Evolutionary conservation across 2,888 invertebrate species (phyloP).

Genomic region (Galerucella calmariensis): DNA sequence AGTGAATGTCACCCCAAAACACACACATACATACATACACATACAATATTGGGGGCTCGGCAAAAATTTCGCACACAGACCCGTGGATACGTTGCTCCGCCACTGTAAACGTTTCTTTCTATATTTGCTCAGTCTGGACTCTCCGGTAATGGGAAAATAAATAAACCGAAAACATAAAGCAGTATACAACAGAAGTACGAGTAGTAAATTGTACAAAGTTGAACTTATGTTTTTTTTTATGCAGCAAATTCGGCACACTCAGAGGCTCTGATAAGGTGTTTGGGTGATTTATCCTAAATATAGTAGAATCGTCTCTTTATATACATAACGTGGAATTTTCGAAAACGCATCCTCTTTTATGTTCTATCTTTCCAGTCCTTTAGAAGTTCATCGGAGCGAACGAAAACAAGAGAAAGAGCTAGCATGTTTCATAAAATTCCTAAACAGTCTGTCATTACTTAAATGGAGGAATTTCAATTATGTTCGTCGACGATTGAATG

Average conservation of each 20-base stretch:
- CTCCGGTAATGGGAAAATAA: background rate
- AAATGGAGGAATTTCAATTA: slow-evolving; percentile 20
- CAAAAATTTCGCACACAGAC: too few species aligned
- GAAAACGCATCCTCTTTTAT: slow-evolving; percentile 14
- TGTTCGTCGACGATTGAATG: slow-evolving; percentile 16
- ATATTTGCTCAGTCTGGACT: background rate
- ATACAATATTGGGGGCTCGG: too few species aligned
- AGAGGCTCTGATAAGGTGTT: background rate
- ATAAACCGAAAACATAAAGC: background rate
- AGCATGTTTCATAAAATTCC: slow-evolving; percentile 12
- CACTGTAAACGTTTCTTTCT: background rate
- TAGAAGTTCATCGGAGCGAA: slow-evolving; percentile 15
- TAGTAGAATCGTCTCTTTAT: slow-evolving; percentile 5
- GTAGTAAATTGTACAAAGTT: slow-evolving; percentile 2
- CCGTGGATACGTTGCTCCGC: too few species aligned
- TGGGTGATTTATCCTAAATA: background rate
- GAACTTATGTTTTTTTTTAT: background rate
- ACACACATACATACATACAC: too few species aligned
- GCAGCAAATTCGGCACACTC: background rate
- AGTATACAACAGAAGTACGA: background rate
- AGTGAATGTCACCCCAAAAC: too few species aligned
- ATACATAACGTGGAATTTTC: slow-evolving; percentile 5
- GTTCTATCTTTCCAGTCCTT: background rate
- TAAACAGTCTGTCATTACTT: slow-evolving; percentile 16
- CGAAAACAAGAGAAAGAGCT: background rate